phyloP scores from a whole-genome alignment of 1,140 invertebrate genomes.

The Cyclargus thomasi region DNA sequence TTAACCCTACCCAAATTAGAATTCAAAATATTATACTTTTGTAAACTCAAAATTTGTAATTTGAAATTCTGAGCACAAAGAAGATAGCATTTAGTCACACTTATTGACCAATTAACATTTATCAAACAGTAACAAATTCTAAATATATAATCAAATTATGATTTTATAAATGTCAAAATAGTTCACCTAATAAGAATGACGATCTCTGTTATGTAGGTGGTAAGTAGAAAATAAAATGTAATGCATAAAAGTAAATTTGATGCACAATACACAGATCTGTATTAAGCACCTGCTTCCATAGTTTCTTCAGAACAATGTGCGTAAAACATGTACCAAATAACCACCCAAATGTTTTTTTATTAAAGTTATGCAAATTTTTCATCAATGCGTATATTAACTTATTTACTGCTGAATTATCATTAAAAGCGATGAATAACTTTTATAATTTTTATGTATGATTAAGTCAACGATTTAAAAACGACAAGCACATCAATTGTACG shows the following conservation, averaged over 20 bases:
- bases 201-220: background rate
- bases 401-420: background rate
- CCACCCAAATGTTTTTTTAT: no score
- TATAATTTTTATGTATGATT: background rate
- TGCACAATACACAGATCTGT: no score
- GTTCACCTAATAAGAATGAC: background rate
- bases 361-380: no score
- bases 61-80: background rate
- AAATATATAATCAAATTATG: background rate
- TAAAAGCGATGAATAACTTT: background rate
- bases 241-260: no score
- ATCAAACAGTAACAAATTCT: background rate
- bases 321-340: no score
- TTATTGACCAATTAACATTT: background rate
- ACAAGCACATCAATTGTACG: background rate
- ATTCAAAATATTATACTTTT: no score
- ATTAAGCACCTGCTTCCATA: no score
- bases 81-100: background rate
- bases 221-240: no score
- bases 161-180: background rate
- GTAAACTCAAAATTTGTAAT: no score
- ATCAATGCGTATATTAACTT: background rate
- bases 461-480: background rate
- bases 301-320: no score
- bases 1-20: no score